These are phyloP conservation scores for Crepidodera aurea DNA, from an alignment of 2,888 invertebrate genomes.

Conservation along the genomic window DNA sequence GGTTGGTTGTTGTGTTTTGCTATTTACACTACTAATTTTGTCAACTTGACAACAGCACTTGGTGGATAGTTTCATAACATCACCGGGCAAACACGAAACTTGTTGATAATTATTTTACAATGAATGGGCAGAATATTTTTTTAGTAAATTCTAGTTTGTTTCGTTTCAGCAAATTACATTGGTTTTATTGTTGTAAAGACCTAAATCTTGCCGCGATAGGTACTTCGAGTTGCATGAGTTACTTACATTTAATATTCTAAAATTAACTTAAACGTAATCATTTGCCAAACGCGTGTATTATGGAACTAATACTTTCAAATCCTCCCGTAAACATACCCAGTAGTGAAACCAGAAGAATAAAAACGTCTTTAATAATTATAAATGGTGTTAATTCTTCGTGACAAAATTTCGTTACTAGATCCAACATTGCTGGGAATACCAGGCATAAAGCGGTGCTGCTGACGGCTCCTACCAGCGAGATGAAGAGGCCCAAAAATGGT, in stretches of 20 bases:
- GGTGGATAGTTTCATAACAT: neutral
- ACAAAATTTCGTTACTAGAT: constrained; percentile 75
- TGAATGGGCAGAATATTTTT: constrained; percentile 2
- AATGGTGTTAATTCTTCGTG: constrained; percentile 64
- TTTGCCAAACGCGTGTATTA: constrained; percentile 52
- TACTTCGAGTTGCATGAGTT: neutral
- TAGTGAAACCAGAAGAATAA: constrained; percentile 73
- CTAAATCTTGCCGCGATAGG: neutral
- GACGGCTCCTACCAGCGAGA: constrained; percentile 90
- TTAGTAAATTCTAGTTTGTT: neutral
- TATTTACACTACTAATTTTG: too few relatives aligned
- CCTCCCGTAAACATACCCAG: constrained; percentile 79
- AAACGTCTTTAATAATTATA: constrained; percentile 66
- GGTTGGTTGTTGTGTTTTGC: too few relatives aligned
- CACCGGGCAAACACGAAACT: too few relatives aligned
- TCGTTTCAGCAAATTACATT: neutral
- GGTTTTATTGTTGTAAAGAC: neutral
- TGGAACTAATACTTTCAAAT: constrained; percentile 74
- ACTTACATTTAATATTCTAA: neutral
- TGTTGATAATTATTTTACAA: too few relatives aligned
- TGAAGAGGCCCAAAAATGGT: constrained; percentile 85
- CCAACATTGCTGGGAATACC: constrained; percentile 87
- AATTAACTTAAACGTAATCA: neutral
- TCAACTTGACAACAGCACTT: too few relatives aligned
- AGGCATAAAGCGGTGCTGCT: constrained; percentile 88